A percentile compares a stretch with the other conserved stretches of the same genome.
These are phyloP conservation scores for Cirrhinus molitorella DNA, from an alignment of 2,797 vertebrate genomes.

Conservation along the genomic window DNA sequence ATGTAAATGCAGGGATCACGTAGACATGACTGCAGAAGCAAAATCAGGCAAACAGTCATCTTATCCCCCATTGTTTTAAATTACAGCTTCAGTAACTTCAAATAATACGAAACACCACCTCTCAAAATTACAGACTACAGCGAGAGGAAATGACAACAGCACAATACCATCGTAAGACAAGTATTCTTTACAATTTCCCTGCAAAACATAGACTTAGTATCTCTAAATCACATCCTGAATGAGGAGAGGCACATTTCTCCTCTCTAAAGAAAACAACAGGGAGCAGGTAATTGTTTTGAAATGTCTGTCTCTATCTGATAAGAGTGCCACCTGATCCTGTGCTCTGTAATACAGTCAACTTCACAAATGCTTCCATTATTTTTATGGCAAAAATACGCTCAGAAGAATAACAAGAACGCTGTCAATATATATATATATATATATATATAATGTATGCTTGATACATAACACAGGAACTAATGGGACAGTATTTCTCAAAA, in stretches of 20 bases:
- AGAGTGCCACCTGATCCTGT: background rate
- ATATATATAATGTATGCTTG: background rate
- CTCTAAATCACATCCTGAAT: slow-evolving; percentile 29
- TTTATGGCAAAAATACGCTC: slow-evolving; percentile 3
- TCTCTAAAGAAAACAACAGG: slow-evolving; percentile 37
- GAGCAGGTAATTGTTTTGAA: slow-evolving; percentile 49
- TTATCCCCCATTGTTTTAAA: slow-evolving; percentile 21
- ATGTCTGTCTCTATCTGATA: slow-evolving; percentile 39
- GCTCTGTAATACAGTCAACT: slow-evolving; percentile 17
- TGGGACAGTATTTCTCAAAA: background rate
- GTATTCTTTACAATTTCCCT: slow-evolving; percentile 42
- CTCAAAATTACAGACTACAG: slow-evolving; percentile 38
- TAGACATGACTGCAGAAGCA: slow-evolving; percentile 71
- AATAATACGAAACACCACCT: slow-evolving; percentile 33
- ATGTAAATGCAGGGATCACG: slow-evolving; percentile 78
- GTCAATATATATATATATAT: no score
- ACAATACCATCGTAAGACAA: slow-evolving; percentile 27
- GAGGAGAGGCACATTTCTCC: slow-evolving; percentile 2
- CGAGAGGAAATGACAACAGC: slow-evolving; percentile 27
- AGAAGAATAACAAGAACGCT: background rate
- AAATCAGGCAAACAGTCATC: slow-evolving; percentile 33
- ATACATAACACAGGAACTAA: background rate
- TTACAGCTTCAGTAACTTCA: slow-evolving; percentile 37
- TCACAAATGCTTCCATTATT: background rate
- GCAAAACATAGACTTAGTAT: slow-evolving; percentile 8